Evolutionary conservation across 2,888 invertebrate genomes (phyloP), one percentile per base, ranked within the genome.

Genomic region (Cantharis nigra): DNA sequence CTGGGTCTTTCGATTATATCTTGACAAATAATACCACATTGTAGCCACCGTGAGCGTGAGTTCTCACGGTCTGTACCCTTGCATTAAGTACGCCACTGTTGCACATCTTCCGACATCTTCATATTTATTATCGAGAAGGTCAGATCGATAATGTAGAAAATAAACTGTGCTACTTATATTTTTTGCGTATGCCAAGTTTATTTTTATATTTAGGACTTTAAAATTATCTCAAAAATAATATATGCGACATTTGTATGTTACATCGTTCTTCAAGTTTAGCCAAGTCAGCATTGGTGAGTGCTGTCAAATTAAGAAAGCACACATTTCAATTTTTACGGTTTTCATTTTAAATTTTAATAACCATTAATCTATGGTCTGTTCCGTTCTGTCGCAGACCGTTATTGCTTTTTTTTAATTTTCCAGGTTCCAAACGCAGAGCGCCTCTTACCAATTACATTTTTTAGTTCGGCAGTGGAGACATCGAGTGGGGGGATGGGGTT

Each of bases 41-140:
- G 67, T 69, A 71, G 78, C 75, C 78, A 78, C 78, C 71, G 74
- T 63, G 70, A 78, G 78, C 78, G 74, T 75, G 78, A 78, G 74
- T 78, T 78, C 78, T 63, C 78, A 78, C 72, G 78, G 74, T 74
- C 74, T 72, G 71, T 75, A 33, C 72, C 26, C 23, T 71, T 64
- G 70, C 49, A 63, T 72, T 72, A 49, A 23, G 26, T 75, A 75
- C 72, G 75, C 78, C 78, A 78, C 65, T 67, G 65, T 67, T 67
- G 65, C n/a, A 67, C 65, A 67, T 67, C 65, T 67, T 49, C 49
- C 33, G 33, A 33, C 33, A 33, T 33, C 33, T 33, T 33, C 33
- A 33, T 33, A 33, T 30, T 10, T 33, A 33, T 49, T 67, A 67
- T 23, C 65, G 26, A 67, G 65, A 67, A 67, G 65, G 65, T 67